A percentile compares a stretch with the other conserved stretches of the same genome.
These are phyloP conservation scores for Nomada ruficornis DNA, from an alignment of 2,888 invertebrate species.

Conservation along the genomic window DNA sequence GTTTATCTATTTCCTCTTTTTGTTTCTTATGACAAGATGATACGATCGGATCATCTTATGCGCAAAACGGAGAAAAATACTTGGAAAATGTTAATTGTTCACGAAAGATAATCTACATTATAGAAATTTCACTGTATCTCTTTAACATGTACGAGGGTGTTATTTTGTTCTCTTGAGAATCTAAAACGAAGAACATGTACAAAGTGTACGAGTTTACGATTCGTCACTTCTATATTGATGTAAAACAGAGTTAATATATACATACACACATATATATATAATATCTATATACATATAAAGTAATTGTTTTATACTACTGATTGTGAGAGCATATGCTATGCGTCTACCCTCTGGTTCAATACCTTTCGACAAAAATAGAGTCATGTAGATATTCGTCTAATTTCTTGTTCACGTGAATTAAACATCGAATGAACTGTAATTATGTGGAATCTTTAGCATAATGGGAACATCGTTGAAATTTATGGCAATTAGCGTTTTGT, in stretches of 20 bases:
- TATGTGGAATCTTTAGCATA: constrained; percentile 36
- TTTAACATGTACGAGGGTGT: constrained; percentile 34
- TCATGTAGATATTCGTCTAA: constrained; percentile 11
- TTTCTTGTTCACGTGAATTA: constrained; percentile 27
- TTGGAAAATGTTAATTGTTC: constrained; percentile 53
- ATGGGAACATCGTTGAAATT: constrained; percentile 38
- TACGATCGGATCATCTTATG: constrained; percentile 43
- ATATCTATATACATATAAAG: constrained; percentile 16
- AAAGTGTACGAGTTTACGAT: constrained; percentile 41
- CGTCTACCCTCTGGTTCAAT: constrained; percentile 19
- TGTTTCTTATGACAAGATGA: constrained; percentile 45
- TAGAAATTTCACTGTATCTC: constrained; percentile 44
- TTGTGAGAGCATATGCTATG: constrained; percentile 8
- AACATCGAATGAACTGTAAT: constrained; percentile 17
- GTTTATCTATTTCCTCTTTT: constrained; percentile 18
- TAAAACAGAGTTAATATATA: constrained; percentile 51
- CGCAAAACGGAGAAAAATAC: constrained; percentile 32
- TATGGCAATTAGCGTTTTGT: constrained; percentile 41
- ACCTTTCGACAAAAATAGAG: constrained; percentile 28
- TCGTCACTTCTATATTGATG: constrained; percentile 43
- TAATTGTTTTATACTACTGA: constrained; percentile 41
- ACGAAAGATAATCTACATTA: constrained; percentile 47
- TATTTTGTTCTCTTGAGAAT: constrained; percentile 49
- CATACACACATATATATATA: background rate
- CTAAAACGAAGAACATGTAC: constrained; percentile 42